Conservation (phyloP, 1,140 invertebrate species). For the Eubasilissa regina region DNA sequence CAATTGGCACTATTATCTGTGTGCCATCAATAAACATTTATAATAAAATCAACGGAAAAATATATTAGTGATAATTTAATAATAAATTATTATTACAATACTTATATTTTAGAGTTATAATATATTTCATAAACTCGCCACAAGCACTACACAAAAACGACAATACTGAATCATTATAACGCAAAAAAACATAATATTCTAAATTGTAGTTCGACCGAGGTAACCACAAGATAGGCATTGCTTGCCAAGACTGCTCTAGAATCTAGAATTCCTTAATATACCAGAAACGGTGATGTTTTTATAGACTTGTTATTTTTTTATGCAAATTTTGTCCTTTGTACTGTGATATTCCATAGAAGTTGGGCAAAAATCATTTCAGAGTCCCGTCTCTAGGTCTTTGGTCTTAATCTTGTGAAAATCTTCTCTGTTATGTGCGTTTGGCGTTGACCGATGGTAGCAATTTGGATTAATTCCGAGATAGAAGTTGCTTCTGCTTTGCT, state of each 20-base stretch:
- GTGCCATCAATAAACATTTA: no score
- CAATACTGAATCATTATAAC: no score
- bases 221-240: no score
- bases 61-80: no score
- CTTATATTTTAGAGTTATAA: no score
- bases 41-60: no score
- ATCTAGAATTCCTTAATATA: slow-evolving; percentile 42
- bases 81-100: no score
- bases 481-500: slow-evolving; percentile 31
- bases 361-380: slow-evolving; percentile 16
- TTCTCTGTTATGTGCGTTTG: slow-evolving; percentile 49
- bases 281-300: slow-evolving; percentile 50
- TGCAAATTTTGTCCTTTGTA: slow-evolving; percentile 54
- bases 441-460: slow-evolving; percentile 55
- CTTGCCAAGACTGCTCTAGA: not conserved
- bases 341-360: slow-evolving; percentile 16
- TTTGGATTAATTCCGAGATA: slow-evolving; percentile 46
- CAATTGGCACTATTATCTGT: no score
- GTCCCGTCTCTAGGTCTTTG: not conserved
- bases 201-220: no score
- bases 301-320: slow-evolving; percentile 58
- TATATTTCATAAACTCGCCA: no score
- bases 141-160: no score
- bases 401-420: slow-evolving; percentile 47
- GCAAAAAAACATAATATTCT: no score